Evolutionary conservation across 2,888 invertebrate species (phyloP).

Genomic region (Pedicia rivosa): DNA sequence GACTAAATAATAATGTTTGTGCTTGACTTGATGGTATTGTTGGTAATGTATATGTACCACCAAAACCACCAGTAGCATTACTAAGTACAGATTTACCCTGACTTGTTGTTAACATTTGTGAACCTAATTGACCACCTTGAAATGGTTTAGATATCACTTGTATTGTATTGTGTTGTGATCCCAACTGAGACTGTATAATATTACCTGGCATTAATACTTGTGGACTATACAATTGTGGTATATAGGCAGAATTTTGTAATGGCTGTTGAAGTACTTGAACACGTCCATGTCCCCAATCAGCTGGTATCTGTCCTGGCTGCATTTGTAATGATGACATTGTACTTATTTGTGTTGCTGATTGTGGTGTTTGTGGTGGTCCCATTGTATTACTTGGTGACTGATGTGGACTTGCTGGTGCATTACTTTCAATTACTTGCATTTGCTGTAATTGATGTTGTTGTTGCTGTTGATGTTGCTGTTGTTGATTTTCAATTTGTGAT

Average conservation of each 20-base stretch:
- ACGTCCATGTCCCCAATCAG: constrained; percentile 58
- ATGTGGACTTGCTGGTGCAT: constrained; percentile 32
- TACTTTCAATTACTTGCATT: constrained; percentile 27
- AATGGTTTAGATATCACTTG: constrained; percentile 77
- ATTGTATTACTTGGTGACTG: constrained; percentile 25
- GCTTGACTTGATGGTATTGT: constrained; percentile 62
- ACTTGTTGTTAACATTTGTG: constrained; percentile 59
- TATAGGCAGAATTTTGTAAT: constrained; percentile 52
- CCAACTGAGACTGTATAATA: constrained; percentile 39
- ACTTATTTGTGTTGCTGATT: constrained; percentile 45
- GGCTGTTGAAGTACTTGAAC: constrained; percentile 75
- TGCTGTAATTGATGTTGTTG: constrained; percentile 33
- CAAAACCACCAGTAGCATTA: constrained; percentile 22
- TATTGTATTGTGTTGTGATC: constrained; percentile 30
- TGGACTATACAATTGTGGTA: constrained; percentile 57
- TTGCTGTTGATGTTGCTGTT: constrained; percentile 30
- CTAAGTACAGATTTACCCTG: constrained; percentile 55
- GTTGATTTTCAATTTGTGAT: constrained; percentile 23
- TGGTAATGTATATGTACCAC: constrained; percentile 55
- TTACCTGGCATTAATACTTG: constrained; percentile 74
- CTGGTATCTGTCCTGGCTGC: constrained; percentile 40
- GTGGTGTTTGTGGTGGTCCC: constrained; percentile 29
- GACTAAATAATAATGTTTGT: constrained; percentile 63
- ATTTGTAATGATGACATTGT: constrained; percentile 65
- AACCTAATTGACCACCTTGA: constrained; percentile 58